Base-by-base conservation (phyloP, 2,888 invertebrate genomes). In the Andrena camellia region DNA sequence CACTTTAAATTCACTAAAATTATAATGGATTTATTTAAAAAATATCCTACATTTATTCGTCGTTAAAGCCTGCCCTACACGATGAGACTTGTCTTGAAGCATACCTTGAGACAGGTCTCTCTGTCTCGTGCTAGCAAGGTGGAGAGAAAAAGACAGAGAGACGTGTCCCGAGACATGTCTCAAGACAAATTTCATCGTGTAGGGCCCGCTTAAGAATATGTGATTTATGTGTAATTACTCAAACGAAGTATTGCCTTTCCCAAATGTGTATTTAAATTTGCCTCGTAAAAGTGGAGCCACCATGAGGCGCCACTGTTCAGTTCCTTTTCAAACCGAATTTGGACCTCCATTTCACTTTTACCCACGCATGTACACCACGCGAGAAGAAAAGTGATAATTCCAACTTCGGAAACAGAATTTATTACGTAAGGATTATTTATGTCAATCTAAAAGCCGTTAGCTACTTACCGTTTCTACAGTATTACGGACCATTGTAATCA, bases 1-100 rank as follows among this genome's bases (percentile, higher is more conserved):
- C 97, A 97, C 97, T 23, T 26, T n/a, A 23, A 8, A 57, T 4
- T 35, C 1, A 42, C 42, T 8, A 3, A 69, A 42, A 57, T 59
- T 26, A 10, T 13, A 35, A 13, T 10, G 0, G n/a, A 8, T 8
- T n/a, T 5, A 13, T 23, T 69, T 26, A 17, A 35, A 57, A 17
- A 6, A 4, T 5, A 26, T 31, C 5, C 20, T 13, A 6, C 13
- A 17, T 13, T 31, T 50, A 17, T 10, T 20, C 6, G 5, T 67
- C 52, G 6, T 50, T 50, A n/a, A n/a, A n/a, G n/a, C n/a, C n/a
- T n/a, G n/a, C n/a, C n/a, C n/a, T n/a, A n/a, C n/a, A n/a, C n/a
- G n/a, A n/a, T n/a, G n/a, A n/a, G n/a, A n/a, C n/a, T n/a, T n/a
- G n/a, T n/a, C n/a, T n/a, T n/a, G n/a, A n/a, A n/a, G n/a, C n/a